Conservation (phyloP, 1,140 invertebrate species). For the Scaptomyza graminum region DNA sequence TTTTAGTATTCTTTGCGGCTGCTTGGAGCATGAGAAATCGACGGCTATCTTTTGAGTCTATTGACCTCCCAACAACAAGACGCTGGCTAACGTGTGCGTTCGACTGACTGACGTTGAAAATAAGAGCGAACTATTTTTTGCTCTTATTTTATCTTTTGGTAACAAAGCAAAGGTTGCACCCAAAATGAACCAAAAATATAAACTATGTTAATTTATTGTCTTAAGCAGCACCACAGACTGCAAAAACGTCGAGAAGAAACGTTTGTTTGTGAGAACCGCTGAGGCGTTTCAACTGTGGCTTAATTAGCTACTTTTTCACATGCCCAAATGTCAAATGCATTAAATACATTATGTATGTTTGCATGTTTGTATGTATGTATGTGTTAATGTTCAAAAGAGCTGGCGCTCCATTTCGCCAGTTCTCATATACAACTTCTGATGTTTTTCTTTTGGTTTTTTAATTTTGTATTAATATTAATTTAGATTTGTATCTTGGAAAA, state of each 20-base stretch:
- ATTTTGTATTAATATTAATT: background rate
- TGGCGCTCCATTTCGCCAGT: constrained; percentile 9
- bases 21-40: constrained; percentile 41
- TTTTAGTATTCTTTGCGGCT: constrained; percentile 19
- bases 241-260: background rate
- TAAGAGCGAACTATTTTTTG: constrained; percentile 43
- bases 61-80: constrained; percentile 51
- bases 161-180: background rate
- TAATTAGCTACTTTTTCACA: constrained; percentile 49
- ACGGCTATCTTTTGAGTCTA: constrained; percentile 50
- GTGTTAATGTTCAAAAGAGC: background rate
- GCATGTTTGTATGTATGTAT: no score
- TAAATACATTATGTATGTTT: background rate
- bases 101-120: constrained; percentile 42
- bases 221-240: constrained; percentile 16
- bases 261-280: constrained; percentile 25
- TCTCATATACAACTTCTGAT: constrained; percentile 6
- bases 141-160: background rate
- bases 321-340: constrained; percentile 39
- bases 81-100: constrained; percentile 11
- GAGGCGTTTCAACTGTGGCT: constrained; percentile 16
- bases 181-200: background rate
- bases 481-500: constrained; percentile 26
- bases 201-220: constrained; percentile 33
- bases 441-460: background rate